These are phyloP conservation scores for Paratrypauchen microcephalus DNA, from an alignment of 2,797 vertebrate species.

Conservation along the genomic window DNA sequence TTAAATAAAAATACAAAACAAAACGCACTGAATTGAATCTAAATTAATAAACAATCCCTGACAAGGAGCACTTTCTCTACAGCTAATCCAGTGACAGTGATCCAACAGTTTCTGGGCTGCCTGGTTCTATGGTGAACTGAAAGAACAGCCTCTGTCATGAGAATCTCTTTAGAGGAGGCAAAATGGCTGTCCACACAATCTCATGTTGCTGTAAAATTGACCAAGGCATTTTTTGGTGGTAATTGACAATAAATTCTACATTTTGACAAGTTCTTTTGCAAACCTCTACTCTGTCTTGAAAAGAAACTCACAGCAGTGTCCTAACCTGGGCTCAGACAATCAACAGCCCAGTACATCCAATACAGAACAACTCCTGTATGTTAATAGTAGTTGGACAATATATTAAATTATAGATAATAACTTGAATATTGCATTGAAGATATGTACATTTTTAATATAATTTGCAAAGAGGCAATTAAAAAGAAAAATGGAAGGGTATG, in stretches of 20 bases:
- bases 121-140: conserved; percentile 16
- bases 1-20: conserved; percentile 56
- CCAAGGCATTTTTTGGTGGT: conserved; percentile 10
- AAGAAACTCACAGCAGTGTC: not conserved
- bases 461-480: not conserved
- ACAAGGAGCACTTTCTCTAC: conserved; percentile 69
- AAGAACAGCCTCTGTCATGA: conserved; percentile 35
- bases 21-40: conserved; percentile 40
- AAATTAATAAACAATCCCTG: conserved; percentile 62
- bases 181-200: conserved; percentile 55
- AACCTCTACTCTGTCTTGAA: not conserved
- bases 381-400: too few relatives aligned
- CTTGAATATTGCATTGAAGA: not conserved
- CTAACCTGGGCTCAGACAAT: not conserved
- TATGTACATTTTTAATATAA: not conserved
- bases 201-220: conserved; percentile 34
- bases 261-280: not conserved
- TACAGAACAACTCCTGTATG: too few relatives aligned
- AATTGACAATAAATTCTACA: not conserved
- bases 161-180: conserved; percentile 43
- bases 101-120: conserved; percentile 53
- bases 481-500: not conserved
- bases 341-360: not conserved
- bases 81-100: conserved; percentile 62
- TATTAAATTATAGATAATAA: too few relatives aligned